Evolutionary conservation across 64 coral and sea anemone genomes (phyloP), one percentile per base, ranked within the genome.

Genomic region (Stichodactyla helianthus): DNA sequence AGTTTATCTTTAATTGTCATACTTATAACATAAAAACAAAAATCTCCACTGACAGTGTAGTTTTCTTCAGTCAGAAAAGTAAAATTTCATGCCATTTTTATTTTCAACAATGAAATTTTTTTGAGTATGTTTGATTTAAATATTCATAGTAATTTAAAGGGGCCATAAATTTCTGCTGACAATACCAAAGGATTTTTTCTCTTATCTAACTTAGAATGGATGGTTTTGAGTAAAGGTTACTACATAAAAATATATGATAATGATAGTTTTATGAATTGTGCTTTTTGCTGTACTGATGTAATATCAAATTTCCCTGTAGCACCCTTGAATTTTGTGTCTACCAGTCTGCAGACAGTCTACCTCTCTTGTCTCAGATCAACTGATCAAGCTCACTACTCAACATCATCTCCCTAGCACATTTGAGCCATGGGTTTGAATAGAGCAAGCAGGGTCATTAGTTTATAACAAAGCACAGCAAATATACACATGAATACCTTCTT

Each of bases 371-470:
- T 74, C 68, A 10, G 68, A 74, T 74, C 68, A 74, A 10, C 11
- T 74, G 68, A 74, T 74, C 68, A 74, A 74, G 5, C 26, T 13
- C 35, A 2, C 8, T 12, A 12, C 68, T 74, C 68, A 25, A 74
- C 68, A 74, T 74, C 68, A n/a, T 74, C 26, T 74, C 68, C 23
- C n/a, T 11, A 27, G 68, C 68, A 74, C 68, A 74, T 74, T 31
- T 35, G 11, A 74, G 68, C 68, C 12, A 10, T 23, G 31, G 22
- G 22, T 19, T 27, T 31, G 68, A 74, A 74, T 65, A 65, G 62
- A 19, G 22, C 27, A n/a, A 74, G 68, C 7, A 58, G n/a, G 68
- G 25, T 27, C 68, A 74, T 74, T 74, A 74, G 27, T 74, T 10
- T 31, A 74, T 23, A 74, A 74, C 68, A 74, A 74, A 74, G 68